These are phyloP conservation scores for Coregonus sp. DNA, from an alignment of 2,797 vertebrate species.

Conservation along the genomic window DNA sequence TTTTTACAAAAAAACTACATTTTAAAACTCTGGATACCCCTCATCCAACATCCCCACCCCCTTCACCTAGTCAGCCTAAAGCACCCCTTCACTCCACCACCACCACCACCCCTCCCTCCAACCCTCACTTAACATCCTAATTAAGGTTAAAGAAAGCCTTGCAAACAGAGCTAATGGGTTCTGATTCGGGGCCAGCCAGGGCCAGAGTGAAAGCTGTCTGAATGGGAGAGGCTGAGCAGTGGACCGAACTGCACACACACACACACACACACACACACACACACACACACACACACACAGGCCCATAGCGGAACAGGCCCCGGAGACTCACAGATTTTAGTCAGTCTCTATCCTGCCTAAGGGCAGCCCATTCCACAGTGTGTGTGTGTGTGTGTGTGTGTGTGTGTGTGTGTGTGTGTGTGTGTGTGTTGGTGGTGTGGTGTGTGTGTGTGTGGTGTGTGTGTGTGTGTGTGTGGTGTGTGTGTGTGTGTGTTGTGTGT, in stretches of 20 bases:
- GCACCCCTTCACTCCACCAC: not conserved
- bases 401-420: no score
- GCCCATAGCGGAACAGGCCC: slow-evolving; percentile 47
- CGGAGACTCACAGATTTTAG: slow-evolving; percentile 83
- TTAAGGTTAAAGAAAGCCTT: slow-evolving; percentile 62
- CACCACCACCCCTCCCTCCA: not conserved
- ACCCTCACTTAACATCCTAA: slow-evolving; percentile 41
- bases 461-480: no score
- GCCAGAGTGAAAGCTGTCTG: slow-evolving; percentile 43
- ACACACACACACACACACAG: not conserved
- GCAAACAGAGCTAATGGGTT: slow-evolving; percentile 67
- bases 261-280: not conserved
- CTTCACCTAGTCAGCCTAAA: not conserved
- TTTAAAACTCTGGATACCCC: not conserved
- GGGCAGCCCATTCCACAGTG: slow-evolving; percentile 76
- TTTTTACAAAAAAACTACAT: no score
- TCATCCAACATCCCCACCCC: not conserved
- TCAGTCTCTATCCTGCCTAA: slow-evolving; percentile 78
- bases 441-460: no score
- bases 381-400: no score
- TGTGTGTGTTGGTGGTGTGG: no score
- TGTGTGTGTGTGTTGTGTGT: no score
- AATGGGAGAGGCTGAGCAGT: slow-evolving; percentile 42
- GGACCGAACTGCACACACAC: not conserved
- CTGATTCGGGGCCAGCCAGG: slow-evolving; percentile 56